These are phyloP conservation scores for Neuroterus valhalla DNA, from an alignment of 1,140 invertebrate genomes.

Conservation along the genomic window DNA sequence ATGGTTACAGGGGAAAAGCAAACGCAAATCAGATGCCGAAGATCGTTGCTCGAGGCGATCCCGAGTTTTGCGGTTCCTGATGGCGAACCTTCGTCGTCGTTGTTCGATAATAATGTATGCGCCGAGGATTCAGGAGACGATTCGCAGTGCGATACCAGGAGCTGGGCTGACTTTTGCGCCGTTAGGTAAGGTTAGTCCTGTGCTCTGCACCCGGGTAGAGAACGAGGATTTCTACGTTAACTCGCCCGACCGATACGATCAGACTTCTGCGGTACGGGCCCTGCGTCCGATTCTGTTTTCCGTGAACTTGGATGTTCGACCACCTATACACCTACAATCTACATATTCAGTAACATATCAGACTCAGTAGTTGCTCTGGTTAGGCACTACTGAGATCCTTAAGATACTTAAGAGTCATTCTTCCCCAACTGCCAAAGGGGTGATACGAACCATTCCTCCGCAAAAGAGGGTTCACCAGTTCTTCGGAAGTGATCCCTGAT, in stretches of 20 bases:
- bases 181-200: constrained; percentile 59
- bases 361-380: constrained; percentile 53
- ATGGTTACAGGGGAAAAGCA: constrained; percentile 35
- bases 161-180: constrained; percentile 52
- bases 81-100: constrained; percentile 43
- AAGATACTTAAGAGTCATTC: constrained; percentile 6
- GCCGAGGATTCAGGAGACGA: constrained; percentile 68
- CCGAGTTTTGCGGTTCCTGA: constrained; percentile 44
- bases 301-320: constrained; percentile 48
- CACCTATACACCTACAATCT: constrained; percentile 49
- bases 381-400: constrained; percentile 13
- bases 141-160: constrained; percentile 72
- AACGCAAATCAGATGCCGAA: constrained; percentile 55
- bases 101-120: constrained; percentile 71
- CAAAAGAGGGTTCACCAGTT: not conserved
- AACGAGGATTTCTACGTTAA: constrained; percentile 71
- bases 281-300: constrained; percentile 59
- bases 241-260: constrained; percentile 69
- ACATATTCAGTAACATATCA: constrained; percentile 47
- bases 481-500: not conserved
- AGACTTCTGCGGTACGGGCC: constrained; percentile 47
- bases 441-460: not conserved
- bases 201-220: constrained; percentile 45
- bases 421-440: not conserved
- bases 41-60: constrained; percentile 52